These are phyloP conservation scores for Oophaga sylvatica DNA, from an alignment of 2,797 vertebrate species.

Conservation along the genomic window DNA sequence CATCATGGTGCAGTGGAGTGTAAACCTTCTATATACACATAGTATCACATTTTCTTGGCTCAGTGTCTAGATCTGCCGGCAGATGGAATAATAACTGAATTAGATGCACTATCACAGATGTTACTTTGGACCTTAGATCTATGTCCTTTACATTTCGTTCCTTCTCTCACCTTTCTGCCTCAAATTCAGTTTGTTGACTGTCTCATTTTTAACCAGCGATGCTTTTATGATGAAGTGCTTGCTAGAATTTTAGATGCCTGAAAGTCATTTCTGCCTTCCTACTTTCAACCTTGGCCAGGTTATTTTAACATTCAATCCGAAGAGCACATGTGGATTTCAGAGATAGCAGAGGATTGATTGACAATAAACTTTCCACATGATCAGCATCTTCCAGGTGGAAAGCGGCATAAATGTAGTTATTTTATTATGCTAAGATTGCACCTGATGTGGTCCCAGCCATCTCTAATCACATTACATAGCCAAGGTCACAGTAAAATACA, in stretches of 20 bases:
- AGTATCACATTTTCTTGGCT: conserved; percentile 69
- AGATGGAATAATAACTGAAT: conserved; percentile 68
- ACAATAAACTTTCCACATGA: conserved; percentile 53
- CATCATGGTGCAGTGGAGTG: conserved; percentile 67
- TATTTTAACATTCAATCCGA: conserved; percentile 3
- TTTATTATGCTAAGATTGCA: conserved; percentile 58
- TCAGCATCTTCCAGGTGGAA: background rate
- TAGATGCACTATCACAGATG: conserved; percentile 70
- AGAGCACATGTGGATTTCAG: conserved; percentile 41
- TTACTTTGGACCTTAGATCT: conserved; percentile 66
- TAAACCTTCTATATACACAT: conserved; percentile 66
- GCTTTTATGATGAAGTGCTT: conserved; percentile 58
- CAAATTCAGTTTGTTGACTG: conserved; percentile 55
- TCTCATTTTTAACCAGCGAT: conserved; percentile 48
- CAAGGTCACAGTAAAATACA: conserved; percentile 55
- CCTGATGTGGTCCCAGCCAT: conserved; percentile 51
- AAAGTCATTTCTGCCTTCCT: conserved; percentile 59
- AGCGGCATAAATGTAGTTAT: conserved; percentile 55
- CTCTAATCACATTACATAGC: conserved; percentile 53
- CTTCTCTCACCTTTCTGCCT: conserved; percentile 64
- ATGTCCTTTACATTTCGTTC: conserved; percentile 63
- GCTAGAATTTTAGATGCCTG: conserved; percentile 63
- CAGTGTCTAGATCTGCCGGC: conserved; percentile 65
- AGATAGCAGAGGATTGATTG: conserved; percentile 62
- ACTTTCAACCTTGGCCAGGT: conserved; percentile 61